Conservation (phyloP, 2,797 vertebrate species). For the Halcyon badia region DNA sequence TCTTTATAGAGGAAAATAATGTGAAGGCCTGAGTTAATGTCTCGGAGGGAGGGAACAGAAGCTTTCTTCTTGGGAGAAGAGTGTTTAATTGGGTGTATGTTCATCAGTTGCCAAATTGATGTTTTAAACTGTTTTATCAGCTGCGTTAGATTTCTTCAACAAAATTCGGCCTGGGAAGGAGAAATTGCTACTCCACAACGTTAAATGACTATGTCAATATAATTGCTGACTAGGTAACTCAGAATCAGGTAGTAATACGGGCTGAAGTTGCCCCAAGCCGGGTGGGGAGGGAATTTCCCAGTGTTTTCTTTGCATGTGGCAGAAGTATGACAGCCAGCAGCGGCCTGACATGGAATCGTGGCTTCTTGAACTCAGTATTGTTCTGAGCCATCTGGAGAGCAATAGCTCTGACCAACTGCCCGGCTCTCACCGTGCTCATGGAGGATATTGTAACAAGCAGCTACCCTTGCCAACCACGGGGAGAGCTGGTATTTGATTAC, state of each 20-base stretch:
- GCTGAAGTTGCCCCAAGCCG: neutral
- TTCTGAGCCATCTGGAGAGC: constrained; percentile 20
- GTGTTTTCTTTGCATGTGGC: neutral
- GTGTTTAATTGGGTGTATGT: neutral
- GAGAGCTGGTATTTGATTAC: constrained; percentile 12
- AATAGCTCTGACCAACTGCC: constrained; percentile 33
- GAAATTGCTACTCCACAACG: neutral
- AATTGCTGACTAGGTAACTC: neutral
- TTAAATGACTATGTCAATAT: neutral
- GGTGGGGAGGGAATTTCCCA: neutral
- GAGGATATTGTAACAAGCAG: neutral
- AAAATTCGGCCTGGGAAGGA: neutral
- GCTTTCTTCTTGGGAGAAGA: neutral
- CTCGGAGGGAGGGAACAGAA: neutral
- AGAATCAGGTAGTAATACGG: neutral
- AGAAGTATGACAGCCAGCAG: neutral
- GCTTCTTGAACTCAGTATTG: neutral
- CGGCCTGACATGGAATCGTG: neutral
- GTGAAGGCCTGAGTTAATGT: neutral
- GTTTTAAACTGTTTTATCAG: neutral
- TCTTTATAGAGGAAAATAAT: neutral
- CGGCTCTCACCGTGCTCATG: neutral
- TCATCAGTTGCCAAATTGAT: neutral
- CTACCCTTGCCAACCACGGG: constrained; percentile 37
- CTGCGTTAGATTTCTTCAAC: neutral